Evolutionary conservation across 2,113 vertebrate genomes (phyloP).

Genomic region (Pyrgilauda ruficollis): DNA sequence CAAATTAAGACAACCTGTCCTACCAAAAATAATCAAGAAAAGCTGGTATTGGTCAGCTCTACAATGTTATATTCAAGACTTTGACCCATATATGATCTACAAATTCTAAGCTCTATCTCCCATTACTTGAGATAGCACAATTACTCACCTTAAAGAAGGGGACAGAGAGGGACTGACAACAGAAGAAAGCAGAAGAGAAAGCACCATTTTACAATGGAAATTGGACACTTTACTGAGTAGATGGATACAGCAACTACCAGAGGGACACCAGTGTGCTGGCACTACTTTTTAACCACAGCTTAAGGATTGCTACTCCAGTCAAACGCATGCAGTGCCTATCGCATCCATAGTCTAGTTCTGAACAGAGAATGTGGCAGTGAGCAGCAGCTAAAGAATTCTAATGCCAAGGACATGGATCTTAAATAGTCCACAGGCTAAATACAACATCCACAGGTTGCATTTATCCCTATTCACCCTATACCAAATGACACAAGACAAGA

Average conservation of each 20-base stretch:
- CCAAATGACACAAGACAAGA: not conserved
- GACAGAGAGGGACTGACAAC: constrained; percentile 18
- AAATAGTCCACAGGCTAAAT: not conserved
- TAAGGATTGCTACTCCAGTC: not conserved
- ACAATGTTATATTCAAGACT: not conserved
- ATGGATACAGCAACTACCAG: not conserved
- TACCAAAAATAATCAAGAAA: not conserved
- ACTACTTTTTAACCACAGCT: not conserved
- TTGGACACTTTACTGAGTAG: not conserved
- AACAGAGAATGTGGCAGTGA: not conserved
- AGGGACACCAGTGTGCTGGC: not conserved
- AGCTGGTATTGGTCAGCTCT: not conserved
- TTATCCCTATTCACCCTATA: not conserved
- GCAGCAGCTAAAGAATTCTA: not conserved
- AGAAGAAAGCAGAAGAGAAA: constrained; percentile 46
- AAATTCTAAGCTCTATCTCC: not conserved
- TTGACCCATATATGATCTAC: not conserved
- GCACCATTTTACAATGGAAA: not conserved
- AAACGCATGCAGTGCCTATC: fast-evolving
- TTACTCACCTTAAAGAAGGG: constrained; percentile 10
- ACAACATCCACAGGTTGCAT: not conserved
- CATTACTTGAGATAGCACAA: not conserved
- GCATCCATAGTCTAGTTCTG: not conserved
- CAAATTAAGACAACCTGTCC: not conserved
- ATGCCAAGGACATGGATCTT: not conserved